Evolutionary conservation across 1,140 invertebrate genomes (phyloP), one percentile per base, ranked within the genome.

Genomic region (Eubasilissa regina): DNA sequence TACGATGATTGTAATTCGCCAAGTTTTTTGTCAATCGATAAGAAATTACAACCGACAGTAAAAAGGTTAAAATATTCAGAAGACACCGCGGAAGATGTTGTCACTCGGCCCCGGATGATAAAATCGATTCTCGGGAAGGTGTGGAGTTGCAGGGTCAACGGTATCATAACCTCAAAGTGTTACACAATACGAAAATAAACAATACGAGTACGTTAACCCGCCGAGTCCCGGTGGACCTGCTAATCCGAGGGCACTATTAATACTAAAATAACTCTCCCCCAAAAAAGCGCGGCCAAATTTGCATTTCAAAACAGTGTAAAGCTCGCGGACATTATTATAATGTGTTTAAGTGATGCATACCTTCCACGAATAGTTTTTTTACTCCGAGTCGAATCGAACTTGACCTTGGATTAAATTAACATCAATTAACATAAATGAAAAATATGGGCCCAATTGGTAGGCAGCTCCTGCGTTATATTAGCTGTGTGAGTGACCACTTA

Each of bases 331-430:
- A 75, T 75, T 79, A 79, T 74, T 73, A 79, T 75, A 77, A 77
- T 76, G 72, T 76, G 51, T 76, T 79, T 74, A 80, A 79, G 78
- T 79, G 79, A 80, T 80, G 81, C 77, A 70, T 76, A 72, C 76
- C 66, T 78, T 78, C 80, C 73, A 51, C 77, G 76, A 53, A 77
- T 66, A 81, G 74, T 48, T 80, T 77, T 77, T 77, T 72, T 77
- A 68, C 56, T 72, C 70, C n/a, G 75, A 79, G 19, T 82, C 77
- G 78, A 82, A 79, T 80, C 78, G 81, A 80, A 82, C 78, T 82
- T 82, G 81, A 80, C 81, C 81, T 82, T 80, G 81, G 78, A 82
- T 82, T 73, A 75, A 82, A 82, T 82, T 82, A 82, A 80, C 81
- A 82, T 82, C 77, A 80, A 80, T 82, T 82, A 82, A 76, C 81